These are phyloP conservation scores for Watsonalla binaria DNA, from an alignment of 2,888 invertebrate species.

Conservation along the genomic window DNA sequence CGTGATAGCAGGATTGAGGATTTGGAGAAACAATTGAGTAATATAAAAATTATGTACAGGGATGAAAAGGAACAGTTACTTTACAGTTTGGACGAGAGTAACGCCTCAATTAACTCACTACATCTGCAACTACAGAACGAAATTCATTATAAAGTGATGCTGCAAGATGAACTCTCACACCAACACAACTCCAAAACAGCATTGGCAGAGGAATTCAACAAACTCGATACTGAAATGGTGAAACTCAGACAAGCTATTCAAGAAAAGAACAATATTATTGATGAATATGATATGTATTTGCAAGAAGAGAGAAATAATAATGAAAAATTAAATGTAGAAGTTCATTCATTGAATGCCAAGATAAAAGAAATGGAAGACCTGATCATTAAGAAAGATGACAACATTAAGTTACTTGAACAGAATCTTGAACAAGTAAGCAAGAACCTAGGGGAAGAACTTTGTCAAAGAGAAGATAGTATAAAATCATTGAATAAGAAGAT, in stretches of 20 bases:
- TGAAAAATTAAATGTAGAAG: constrained; percentile 20
- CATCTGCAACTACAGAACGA: constrained; percentile 52
- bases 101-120: constrained; percentile 39
- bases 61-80: constrained; percentile 39
- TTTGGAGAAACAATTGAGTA: constrained; percentile 38
- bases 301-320: constrained; percentile 27
- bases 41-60: constrained; percentile 27
- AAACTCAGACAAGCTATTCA: constrained; percentile 23
- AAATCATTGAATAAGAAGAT: constrained; percentile 22
- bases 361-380: constrained; percentile 21
- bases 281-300: constrained; percentile 28
- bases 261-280: constrained; percentile 34
- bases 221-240: constrained; percentile 21
- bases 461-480: constrained; percentile 21
- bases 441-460: constrained; percentile 22
- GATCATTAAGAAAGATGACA: constrained; percentile 22
- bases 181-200: constrained; percentile 24
- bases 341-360: constrained; percentile 24
- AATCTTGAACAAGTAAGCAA: constrained; percentile 20
- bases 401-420: constrained; percentile 21
- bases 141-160: constrained; percentile 41
- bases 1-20: constrained; percentile 34
- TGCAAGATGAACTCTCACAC: constrained; percentile 38
- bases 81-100: constrained; percentile 44
- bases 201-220: constrained; percentile 26